Base-by-base conservation (phyloP, 1,140 invertebrate genomes). In the Megalonaias nervosa region DNA sequence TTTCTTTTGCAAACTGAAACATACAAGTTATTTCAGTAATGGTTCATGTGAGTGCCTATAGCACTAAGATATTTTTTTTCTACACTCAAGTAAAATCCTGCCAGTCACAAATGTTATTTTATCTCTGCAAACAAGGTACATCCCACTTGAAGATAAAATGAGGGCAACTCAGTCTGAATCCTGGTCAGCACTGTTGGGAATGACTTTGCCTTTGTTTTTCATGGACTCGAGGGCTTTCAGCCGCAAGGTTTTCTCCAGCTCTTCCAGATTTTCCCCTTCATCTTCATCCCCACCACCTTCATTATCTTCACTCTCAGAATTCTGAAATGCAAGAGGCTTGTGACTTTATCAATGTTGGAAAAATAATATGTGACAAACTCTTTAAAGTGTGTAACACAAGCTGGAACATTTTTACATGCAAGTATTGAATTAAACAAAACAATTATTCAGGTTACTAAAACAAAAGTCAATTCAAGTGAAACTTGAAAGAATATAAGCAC, bases 191-290 rank as follows among this genome's bases (percentile, higher is more conserved):
- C 38, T 48, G 38, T 48, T 48, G 38, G 38, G 38, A 48, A 48
- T 48, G 38, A 48, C 38, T 48, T 48, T 48, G 38, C 38, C 38
- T 48, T 48, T 48, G 38, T 48, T 48, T 31, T 74, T 67, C 73
- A 74, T 74, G 17, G 73, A 74, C n/a, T 60, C 56, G 6, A 74
- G 73, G 21, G 73, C 73, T 67, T 74, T 74, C 65, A 67, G 64
- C 31, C 73, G 57, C 2, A 74, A 58, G 19, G 73, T 31, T 31
- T 55, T 48, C 48, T 74, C 73, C 11, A 74, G 56, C 26, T 74
- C 73, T 21, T 74, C 73, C 11, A 74, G 56, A n/a, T 74, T 66
- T 13, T 74, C 73, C 12, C 65, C 65, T 26, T 74, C 73, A 48
- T 48, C 38, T 48, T 48, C 38, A 26, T 58, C 65, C 38, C 61